Evolutionary conservation across 2,888 invertebrate genomes (phyloP).

Genomic region (Drosophila nigricruria): DNA sequence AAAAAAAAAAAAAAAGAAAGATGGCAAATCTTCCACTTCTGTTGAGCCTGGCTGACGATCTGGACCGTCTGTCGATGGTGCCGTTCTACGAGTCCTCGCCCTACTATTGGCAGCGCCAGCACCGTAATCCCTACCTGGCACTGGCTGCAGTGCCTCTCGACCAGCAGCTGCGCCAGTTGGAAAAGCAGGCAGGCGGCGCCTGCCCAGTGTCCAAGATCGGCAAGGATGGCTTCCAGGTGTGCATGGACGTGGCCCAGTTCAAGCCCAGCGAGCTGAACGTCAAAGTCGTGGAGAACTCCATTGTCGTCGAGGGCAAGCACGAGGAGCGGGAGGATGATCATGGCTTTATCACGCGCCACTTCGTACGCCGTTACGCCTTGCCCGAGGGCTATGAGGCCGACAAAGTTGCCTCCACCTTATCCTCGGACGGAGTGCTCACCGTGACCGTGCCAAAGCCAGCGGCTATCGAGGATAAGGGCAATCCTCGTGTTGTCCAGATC

Average conservation of each 20-base stretch:
- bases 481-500: conserved; percentile 87
- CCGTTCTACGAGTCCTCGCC: conserved; percentile 61
- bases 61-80: conserved; percentile 64
- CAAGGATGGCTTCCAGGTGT: conserved; percentile 90
- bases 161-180: conserved; percentile 62
- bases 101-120: conserved; percentile 51
- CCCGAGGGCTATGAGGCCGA: conserved; percentile 90
- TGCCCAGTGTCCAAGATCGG: conserved; percentile 83
- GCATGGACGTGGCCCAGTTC: conserved; percentile 90
- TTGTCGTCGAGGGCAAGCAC: conserved; percentile 90
- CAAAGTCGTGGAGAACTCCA: conserved; percentile 88
- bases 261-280: conserved; percentile 89
- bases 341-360: conserved; percentile 92
- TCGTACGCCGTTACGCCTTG: conserved; percentile 90
- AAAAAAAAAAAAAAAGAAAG: conserved; percentile 1
- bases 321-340: conserved; percentile 90
- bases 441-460: conserved; percentile 88
- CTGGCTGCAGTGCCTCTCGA: conserved; percentile 52
- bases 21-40: conserved; percentile 75
- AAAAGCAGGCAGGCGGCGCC: conserved; percentile 50
- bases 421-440: conserved; percentile 92
- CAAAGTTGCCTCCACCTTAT: conserved; percentile 90
- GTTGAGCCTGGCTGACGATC: conserved; percentile 70
- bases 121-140: conserved; percentile 51
- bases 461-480: conserved; percentile 78